These are phyloP conservation scores for Enteromius paludinosus DNA, from an alignment of 2,797 vertebrate genomes.

Conservation along the genomic window DNA sequence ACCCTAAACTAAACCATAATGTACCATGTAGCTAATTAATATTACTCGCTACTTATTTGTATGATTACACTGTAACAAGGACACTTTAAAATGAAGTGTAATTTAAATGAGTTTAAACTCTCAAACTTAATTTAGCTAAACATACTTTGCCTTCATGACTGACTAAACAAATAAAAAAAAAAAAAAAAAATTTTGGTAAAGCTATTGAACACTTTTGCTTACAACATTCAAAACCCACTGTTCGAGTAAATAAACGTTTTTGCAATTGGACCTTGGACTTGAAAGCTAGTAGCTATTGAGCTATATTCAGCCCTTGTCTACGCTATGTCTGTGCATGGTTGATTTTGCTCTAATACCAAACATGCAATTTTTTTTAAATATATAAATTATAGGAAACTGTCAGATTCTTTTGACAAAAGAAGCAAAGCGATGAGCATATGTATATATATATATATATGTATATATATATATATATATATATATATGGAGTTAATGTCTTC, in stretches of 20 bases:
- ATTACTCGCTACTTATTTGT: not conserved
- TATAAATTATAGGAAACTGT: not conserved
- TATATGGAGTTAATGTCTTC: not conserved
- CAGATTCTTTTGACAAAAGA: not conserved
- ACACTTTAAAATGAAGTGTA: not conserved
- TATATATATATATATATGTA: no score
- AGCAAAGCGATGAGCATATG: not conserved
- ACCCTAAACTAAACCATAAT: not conserved
- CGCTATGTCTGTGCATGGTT: not conserved
- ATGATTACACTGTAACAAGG: not conserved
- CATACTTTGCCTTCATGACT: not conserved
- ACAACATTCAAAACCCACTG: not conserved
- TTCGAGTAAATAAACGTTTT: not conserved
- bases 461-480: no score
- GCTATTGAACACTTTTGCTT: not conserved
- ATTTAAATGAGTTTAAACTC: not conserved
- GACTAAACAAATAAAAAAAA: no score
- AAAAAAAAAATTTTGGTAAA: no score
- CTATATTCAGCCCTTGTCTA: not conserved
- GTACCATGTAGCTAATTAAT: not conserved
- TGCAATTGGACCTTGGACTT: constrained; percentile 9
- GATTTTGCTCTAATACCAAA: not conserved
- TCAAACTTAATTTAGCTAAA: not conserved
- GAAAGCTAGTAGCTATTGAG: not conserved
- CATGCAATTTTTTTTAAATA: not conserved